These are phyloP conservation scores for Actenoides lindsayi DNA, from an alignment of 2,113 vertebrate genomes.

Conservation along the genomic window DNA sequence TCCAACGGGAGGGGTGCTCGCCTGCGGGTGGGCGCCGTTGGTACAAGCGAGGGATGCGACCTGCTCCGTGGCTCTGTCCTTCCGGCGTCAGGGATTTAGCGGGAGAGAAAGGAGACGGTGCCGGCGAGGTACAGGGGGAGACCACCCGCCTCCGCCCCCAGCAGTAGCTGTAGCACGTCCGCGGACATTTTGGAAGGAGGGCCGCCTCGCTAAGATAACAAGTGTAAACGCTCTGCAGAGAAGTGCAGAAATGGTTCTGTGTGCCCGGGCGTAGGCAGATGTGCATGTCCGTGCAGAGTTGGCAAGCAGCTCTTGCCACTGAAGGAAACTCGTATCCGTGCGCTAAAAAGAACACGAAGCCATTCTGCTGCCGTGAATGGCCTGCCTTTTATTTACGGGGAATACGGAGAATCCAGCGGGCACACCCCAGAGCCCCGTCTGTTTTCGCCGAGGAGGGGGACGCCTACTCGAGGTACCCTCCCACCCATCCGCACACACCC, in stretches of 20 bases:
- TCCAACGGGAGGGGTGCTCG: rapidly evolving
- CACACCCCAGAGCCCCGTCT: rapidly evolving
- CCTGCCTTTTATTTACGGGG: neutral
- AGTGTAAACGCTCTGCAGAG: rapidly evolving
- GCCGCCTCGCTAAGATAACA: neutral
- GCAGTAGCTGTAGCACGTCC: neutral
- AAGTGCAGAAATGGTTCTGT: rapidly evolving
- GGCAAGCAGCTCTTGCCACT: neutral
- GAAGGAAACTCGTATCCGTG: neutral
- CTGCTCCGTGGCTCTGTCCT: neutral
- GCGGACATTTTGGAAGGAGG: neutral
- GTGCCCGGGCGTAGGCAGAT: neutral
- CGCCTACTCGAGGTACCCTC: neutral
- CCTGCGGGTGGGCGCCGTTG: neutral
- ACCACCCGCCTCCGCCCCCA: no score
- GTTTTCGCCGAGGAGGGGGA: neutral
- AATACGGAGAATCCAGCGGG: neutral
- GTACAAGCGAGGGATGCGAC: rapidly evolving
- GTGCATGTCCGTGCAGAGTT: neutral
- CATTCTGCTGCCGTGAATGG: neutral
- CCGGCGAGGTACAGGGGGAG: neutral
- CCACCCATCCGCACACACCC: no score
- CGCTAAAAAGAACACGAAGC: neutral
- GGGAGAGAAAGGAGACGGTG: neutral
- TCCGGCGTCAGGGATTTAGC: neutral